Base-by-base conservation (phyloP, 2,797 vertebrate species). In the Mionectes olivaceus region DNA sequence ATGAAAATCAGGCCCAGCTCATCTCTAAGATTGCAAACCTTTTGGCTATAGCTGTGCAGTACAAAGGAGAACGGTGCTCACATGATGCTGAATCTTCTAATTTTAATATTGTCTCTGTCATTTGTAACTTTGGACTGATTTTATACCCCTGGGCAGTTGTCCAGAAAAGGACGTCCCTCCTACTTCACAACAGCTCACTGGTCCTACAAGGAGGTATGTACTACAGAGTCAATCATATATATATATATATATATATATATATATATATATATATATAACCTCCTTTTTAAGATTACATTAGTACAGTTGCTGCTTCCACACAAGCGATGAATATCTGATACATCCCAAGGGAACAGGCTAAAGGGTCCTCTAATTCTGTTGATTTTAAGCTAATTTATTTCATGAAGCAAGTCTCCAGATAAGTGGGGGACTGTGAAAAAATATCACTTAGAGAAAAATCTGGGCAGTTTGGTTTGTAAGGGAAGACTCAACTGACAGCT, bases 301-400 rank as follows among this genome's bases (percentile, higher is more conserved):
- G 52, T 13, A 79, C 0, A 2, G 44, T 5, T 87, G 33, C 73
- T 86, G 55, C 37, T 90, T 73, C 64, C 56, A 77, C 44, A 52
- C 6, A 70, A 87, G 70, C 0, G 0, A 84, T 63, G 41, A 90
- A 56, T 82, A 89, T 55, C 59, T 60, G 41, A 91, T 53, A 77
- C 5, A 63, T 70, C 78, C 60, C 87, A 70, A 85, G 71, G 70
- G 84, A 92, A 63, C 0, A 89, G 68, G 71, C 84, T 87, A 83
- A 80, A 85, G 49, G 87, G 53, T 79, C 55, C 52, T 65, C 49
- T 39, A 85, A 67, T 14, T 46, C 56, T 87, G 74, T 74, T 93
- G 81, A 69, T 78, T 94, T 92, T 71, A 67, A 68, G 35, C 23
- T 68, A 61, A 94, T 68, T 70, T 84, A 70, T 84, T 91, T 76